Evolutionary conservation across 2,797 vertebrate genomes (phyloP).

Genomic region (Allobates femoralis): DNA sequence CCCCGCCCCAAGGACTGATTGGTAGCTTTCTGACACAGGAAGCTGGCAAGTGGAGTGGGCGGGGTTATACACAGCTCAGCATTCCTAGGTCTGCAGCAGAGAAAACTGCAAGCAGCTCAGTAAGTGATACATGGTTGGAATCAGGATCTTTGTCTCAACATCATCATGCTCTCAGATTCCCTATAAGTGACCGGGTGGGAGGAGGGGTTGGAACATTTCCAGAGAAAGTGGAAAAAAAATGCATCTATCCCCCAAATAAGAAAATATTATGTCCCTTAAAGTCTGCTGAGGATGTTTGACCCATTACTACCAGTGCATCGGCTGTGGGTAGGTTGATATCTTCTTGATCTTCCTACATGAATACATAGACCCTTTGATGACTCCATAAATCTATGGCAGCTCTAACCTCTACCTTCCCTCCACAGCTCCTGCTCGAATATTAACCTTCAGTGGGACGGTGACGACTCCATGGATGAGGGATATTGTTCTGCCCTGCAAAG

Average conservation of each 20-base stretch:
- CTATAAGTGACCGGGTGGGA: too few species aligned
- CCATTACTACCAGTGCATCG: background rate
- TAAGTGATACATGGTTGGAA: too few species aligned
- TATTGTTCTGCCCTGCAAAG: conserved; percentile 93
- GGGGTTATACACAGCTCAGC: too few species aligned
- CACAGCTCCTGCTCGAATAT: conserved; percentile 91
- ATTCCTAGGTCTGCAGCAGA: too few species aligned
- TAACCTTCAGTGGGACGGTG: conserved; percentile 97
- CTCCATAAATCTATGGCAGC: background rate
- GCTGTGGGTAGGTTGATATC: background rate
- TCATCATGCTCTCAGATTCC: too few species aligned
- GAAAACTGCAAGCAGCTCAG: too few species aligned
- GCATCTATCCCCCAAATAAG: too few species aligned
- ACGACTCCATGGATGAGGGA: conserved; percentile 99
- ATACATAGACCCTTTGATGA: background rate
- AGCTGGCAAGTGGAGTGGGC: too few species aligned
- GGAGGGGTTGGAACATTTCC: background rate
- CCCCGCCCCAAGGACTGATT: too few species aligned
- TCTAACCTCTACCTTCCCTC: conserved; percentile 13
- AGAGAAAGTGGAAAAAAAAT: too few species aligned
- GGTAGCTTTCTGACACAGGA: too few species aligned
- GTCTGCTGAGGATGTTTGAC: background rate
- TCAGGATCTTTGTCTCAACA: too few species aligned
- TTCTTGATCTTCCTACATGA: background rate
- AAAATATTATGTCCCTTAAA: background rate